phyloP scores from a whole-genome alignment of 1,140 invertebrate genomes.

The Pectinophora gossypiella region DNA sequence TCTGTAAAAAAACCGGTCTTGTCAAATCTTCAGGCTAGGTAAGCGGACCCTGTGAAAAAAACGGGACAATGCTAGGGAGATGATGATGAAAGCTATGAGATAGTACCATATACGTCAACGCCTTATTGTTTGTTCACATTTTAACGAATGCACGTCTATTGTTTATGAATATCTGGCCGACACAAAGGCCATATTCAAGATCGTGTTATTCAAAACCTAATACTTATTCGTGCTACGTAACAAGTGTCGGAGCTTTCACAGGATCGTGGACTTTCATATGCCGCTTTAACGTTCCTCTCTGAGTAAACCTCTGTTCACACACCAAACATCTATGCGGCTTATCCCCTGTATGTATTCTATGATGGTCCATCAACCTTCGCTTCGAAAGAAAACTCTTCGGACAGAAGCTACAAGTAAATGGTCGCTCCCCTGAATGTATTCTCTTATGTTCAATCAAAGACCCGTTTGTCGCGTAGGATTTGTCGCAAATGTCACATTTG shows the following conservation, averaged over 20 bases:
- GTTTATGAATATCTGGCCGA: too few species aligned
- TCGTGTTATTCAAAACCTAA: too few species aligned
- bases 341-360: conserved; percentile 82
- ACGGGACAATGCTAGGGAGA: too few species aligned
- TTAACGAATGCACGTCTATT: too few species aligned
- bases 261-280: conserved; percentile 72
- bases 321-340: conserved; percentile 80
- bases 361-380: conserved; percentile 70
- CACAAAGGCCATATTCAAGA: too few species aligned
- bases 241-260: neutral
- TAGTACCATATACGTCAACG: too few species aligned
- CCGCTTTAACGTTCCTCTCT: conserved; percentile 71
- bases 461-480: conserved; percentile 68
- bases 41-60: too few species aligned
- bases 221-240: too few species aligned
- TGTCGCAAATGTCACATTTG: conserved; percentile 78
- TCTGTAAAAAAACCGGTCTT: too few species aligned
- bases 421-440: conserved; percentile 78
- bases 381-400: conserved; percentile 59
- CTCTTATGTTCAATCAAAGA: conserved; percentile 77
- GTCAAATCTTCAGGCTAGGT: too few species aligned
- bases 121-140: too few species aligned
- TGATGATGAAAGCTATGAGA: too few species aligned
- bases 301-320: conserved; percentile 76
- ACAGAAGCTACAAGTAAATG: conserved; percentile 79